phyloP scores from a whole-genome alignment of 2,113 vertebrate species.

The Rhegmatorhina hoffmannsi region DNA sequence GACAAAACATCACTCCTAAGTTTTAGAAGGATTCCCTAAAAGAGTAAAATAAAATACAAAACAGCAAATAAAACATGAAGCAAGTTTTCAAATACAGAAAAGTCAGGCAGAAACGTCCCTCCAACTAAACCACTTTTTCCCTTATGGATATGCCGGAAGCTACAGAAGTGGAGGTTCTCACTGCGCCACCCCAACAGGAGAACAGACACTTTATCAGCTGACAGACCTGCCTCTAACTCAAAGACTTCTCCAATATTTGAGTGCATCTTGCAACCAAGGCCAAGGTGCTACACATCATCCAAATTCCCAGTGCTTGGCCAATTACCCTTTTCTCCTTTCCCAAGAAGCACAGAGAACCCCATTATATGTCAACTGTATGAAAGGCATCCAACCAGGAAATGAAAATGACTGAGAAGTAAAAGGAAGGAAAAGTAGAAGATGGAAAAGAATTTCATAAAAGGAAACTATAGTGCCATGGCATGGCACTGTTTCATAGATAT shows the following conservation, averaged over 20 bases:
- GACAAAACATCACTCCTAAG: neutral
- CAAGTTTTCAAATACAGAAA: neutral
- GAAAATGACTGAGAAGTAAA: neutral
- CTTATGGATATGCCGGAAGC: neutral
- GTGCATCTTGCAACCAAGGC: neutral
- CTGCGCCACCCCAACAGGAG: neutral
- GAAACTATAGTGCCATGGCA: neutral
- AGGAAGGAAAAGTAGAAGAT: neutral
- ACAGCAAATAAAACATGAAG: neutral
- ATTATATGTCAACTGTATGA: fast-evolving
- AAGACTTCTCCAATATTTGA: neutral
- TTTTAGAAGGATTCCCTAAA: neutral
- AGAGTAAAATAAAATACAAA: neutral
- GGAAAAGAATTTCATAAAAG: neutral
- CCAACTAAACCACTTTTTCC: neutral
- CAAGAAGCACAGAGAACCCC: neutral
- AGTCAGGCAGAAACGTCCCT: neutral
- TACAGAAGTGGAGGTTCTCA: neutral
- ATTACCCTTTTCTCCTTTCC: neutral
- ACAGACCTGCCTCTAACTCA: neutral
- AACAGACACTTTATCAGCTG: neutral
- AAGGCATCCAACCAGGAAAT: neutral
- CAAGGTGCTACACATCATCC: neutral
- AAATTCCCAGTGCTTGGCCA: neutral
- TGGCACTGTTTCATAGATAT: neutral